phyloP scores from a whole-genome alignment of 2,113 vertebrate genomes.

The Lasiurus borealis region DNA sequence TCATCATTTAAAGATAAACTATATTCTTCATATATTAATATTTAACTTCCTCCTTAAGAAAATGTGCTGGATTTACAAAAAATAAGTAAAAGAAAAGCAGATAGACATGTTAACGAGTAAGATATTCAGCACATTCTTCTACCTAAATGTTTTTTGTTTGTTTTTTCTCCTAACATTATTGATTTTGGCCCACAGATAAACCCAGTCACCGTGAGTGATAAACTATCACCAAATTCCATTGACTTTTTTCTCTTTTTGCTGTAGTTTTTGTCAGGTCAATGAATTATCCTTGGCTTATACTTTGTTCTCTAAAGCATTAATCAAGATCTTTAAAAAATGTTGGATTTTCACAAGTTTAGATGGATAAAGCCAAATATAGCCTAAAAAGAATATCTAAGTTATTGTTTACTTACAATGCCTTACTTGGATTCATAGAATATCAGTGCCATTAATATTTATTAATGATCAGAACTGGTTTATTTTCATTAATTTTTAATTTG shows the following conservation, averaged over 20 bases:
- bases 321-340: not conserved
- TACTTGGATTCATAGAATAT: slow-evolving; percentile 1
- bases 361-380: slow-evolving; percentile 51
- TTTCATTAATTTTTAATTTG: slow-evolving; percentile 7
- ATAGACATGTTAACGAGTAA: slow-evolving; percentile 83
- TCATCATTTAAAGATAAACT: slow-evolving; percentile 31
- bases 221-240: slow-evolving; percentile 75
- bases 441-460: not conserved
- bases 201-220: slow-evolving; percentile 81
- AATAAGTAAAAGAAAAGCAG: slow-evolving; percentile 47
- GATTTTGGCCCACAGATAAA: slow-evolving; percentile 84
- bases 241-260: slow-evolving; percentile 61
- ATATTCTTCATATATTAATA: not conserved
- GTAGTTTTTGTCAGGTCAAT: slow-evolving; percentile 78
- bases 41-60: not conserved
- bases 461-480: not conserved
- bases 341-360: slow-evolving; percentile 59
- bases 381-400: slow-evolving; percentile 34
- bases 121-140: slow-evolving; percentile 75
- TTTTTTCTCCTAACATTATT: slow-evolving; percentile 75
- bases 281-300: slow-evolving; percentile 79
- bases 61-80: not conserved
- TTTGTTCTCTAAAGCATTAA: slow-evolving; percentile 75
- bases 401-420: slow-evolving; percentile 48
- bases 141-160: slow-evolving; percentile 22